Evolutionary conservation across 2,797 vertebrate genomes (phyloP).

Genomic region (Pseudotriccus pelzelni): DNA sequence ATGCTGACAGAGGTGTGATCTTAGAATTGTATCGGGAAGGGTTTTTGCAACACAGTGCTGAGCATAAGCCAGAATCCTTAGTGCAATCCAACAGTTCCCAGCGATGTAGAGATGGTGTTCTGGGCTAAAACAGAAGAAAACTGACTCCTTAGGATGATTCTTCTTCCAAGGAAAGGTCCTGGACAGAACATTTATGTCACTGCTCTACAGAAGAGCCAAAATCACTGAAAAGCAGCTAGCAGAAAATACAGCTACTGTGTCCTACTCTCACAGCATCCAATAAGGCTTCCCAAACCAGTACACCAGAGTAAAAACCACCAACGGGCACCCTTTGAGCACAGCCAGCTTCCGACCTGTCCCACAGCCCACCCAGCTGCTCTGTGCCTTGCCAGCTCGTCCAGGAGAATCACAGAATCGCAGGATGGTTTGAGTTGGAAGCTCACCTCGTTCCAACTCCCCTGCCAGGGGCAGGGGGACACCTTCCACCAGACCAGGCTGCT

Average conservation of each 20-base stretch:
- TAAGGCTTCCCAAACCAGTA: neutral
- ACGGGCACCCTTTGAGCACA: neutral
- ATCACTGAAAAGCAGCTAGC: neutral
- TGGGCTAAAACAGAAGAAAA: neutral
- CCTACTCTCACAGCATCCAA: neutral
- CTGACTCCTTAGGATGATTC: neutral
- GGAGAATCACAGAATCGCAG: neutral
- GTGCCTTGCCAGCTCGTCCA: neutral
- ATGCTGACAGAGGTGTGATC: neutral
- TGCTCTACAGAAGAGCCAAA: neutral
- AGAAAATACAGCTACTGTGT: neutral
- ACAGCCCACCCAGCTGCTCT: neutral
- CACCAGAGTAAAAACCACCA: neutral
- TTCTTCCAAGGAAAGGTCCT: neutral
- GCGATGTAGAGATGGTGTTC: neutral
- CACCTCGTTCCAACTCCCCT: neutral
- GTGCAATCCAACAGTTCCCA: neutral
- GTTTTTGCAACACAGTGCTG: fast-evolving
- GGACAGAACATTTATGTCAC: neutral
- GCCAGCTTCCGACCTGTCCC: neutral
- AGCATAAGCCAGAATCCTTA: neutral
- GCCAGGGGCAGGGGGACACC: neutral
- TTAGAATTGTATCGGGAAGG: fast-evolving
- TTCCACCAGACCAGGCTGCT: neutral
- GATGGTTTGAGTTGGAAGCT: neutral